Evolutionary conservation across 2,113 vertebrate species (phyloP).

Genomic region (Oreochromis spilurus): DNA sequence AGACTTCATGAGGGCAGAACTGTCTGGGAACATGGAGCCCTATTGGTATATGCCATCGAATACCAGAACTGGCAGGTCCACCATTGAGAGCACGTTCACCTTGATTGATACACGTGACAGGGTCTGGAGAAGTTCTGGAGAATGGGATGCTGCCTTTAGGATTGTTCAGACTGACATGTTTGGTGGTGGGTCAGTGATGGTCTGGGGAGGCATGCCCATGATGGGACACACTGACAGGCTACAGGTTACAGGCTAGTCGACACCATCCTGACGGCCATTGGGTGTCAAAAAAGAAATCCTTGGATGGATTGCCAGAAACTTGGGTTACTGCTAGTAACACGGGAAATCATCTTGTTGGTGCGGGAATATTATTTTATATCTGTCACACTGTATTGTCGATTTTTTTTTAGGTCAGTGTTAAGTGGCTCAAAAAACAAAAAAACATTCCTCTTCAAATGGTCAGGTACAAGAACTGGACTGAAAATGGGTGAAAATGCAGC

Average conservation of each 20-base stretch:
- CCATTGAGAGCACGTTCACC: background rate
- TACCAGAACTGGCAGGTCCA: background rate
- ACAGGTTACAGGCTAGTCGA: background rate
- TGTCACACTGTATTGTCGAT: background rate
- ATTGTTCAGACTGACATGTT: background rate
- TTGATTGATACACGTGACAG: background rate
- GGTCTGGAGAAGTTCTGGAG: background rate
- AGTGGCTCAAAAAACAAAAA: background rate
- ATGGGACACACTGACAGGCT: background rate
- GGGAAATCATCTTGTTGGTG: background rate
- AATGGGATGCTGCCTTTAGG: background rate
- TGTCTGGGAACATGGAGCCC: background rate
- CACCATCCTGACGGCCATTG: background rate
- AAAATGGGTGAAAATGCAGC: background rate
- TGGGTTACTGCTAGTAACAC: background rate
- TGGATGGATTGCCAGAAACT: accelerated
- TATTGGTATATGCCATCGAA: background rate
- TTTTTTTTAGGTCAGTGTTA: background rate
- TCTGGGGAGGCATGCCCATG: accelerated
- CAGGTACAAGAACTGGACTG: background rate
- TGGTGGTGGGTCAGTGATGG: background rate
- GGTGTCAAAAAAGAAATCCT: background rate
- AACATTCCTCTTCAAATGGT: background rate
- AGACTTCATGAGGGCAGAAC: background rate
- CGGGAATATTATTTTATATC: background rate